Conservation (phyloP, 2,797 vertebrate species). For the Myripristis murdjan region DNA sequence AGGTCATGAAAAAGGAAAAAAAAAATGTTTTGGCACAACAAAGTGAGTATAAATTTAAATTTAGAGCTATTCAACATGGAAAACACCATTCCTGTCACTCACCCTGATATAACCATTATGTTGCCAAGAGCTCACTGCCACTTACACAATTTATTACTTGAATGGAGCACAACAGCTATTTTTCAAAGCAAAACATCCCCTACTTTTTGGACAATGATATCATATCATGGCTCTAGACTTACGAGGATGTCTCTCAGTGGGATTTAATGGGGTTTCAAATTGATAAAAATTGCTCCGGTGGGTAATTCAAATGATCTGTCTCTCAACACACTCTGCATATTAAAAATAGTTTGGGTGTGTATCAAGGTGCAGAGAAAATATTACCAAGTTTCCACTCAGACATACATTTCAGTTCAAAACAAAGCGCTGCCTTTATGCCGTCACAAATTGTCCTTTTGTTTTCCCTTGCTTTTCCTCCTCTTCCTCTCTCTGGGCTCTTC, state of each 20-base stretch:
- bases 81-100: too few relatives aligned
- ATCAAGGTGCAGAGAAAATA: not conserved
- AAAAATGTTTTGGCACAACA: not conserved
- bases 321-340: not conserved
- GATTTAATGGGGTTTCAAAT: constrained; percentile 7
- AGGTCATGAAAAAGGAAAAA: not conserved
- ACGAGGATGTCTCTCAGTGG: constrained; percentile 12
- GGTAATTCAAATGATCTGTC: not conserved
- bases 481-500: not conserved
- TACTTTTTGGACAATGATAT: constrained; percentile 3
- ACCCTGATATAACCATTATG: not conserved
- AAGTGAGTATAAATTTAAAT: not conserved
- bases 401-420: too few relatives aligned
- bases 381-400: not conserved
- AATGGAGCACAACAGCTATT: constrained; percentile 14
- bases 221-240: constrained; percentile 4
- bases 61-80: not conserved
- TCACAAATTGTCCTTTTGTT: not conserved
- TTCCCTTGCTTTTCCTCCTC: not conserved
- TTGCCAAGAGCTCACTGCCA: not conserved
- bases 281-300: not conserved
- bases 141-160: constrained; percentile 4
- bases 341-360: not conserved
- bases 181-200: not conserved
- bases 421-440: too few relatives aligned